Evolutionary conservation across 2,888 invertebrate species (phyloP).

Genomic region (Argynnis bischoffii): DNA sequence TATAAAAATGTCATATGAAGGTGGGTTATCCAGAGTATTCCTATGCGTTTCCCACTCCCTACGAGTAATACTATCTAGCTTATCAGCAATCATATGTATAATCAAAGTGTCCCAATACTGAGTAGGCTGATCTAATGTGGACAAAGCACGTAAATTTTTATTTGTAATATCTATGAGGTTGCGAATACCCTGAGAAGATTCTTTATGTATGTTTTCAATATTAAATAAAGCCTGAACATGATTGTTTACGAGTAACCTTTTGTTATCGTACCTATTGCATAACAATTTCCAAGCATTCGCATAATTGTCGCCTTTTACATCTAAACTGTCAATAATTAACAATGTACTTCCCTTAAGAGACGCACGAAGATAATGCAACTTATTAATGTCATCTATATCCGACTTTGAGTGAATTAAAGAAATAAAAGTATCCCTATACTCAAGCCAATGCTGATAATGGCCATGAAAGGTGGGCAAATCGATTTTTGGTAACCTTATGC

Average conservation of each 20-base stretch:
- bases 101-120: slow-evolving; percentile 34
- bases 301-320: slow-evolving; percentile 33
- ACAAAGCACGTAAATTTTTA: slow-evolving; percentile 33
- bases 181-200: slow-evolving; percentile 10
- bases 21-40: slow-evolving; percentile 19
- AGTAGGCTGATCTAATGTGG: slow-evolving; percentile 29
- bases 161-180: slow-evolving; percentile 22
- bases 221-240: slow-evolving; percentile 25
- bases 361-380: no score
- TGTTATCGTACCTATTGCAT: slow-evolving; percentile 34
- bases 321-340: slow-evolving; percentile 34
- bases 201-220: slow-evolving; percentile 1
- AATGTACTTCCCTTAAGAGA: slow-evolving; percentile 25
- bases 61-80: slow-evolving; percentile 30
- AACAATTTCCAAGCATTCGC: slow-evolving; percentile 32
- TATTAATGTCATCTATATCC: no score
- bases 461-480: slow-evolving; percentile 34
- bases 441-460: slow-evolving; percentile 33
- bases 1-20: slow-evolving; percentile 27
- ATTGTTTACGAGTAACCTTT: slow-evolving; percentile 27
- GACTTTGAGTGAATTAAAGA: background rate
- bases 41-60: slow-evolving; percentile 33
- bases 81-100: slow-evolving; percentile 29
- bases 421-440: background rate
- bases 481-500: slow-evolving; percentile 34